Percentiles rank a stretch among this genome's conserved stretches.
Evolutionary conservation across 2,797 vertebrate genomes (phyloP).

Genomic region (Xenops minutus): DNA sequence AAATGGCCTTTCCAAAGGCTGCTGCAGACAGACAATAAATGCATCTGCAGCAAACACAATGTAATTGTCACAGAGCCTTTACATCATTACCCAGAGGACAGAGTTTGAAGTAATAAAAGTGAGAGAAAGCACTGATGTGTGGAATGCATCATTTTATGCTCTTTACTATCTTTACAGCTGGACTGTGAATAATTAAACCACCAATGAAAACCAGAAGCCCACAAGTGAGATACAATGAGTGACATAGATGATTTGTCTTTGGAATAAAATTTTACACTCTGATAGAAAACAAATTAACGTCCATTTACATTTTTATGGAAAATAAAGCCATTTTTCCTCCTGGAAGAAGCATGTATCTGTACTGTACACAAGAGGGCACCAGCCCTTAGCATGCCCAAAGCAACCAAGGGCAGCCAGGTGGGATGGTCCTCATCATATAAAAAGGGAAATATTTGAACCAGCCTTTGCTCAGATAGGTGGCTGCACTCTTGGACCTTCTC

Average conservation of each 20-base stretch:
- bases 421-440: not conserved
- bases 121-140: not conserved
- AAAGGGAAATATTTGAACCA: not conserved
- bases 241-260: constrained; percentile 26
- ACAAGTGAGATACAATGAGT: not conserved
- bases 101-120: constrained; percentile 13
- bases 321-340: not conserved
- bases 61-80: constrained; percentile 18
- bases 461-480: not conserved
- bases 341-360: not conserved
- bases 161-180: constrained; percentile 20
- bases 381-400: not conserved
- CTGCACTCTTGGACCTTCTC: not conserved
- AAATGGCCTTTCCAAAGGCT: not conserved
- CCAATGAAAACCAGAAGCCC: constrained; percentile 20
- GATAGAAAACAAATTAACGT: constrained; percentile 16
- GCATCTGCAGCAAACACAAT: not conserved
- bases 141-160: constrained; percentile 12
- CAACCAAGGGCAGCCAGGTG: not conserved
- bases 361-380: constrained; percentile 37
- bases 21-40: not conserved
- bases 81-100: constrained; percentile 36
- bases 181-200: constrained; percentile 49
- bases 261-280: constrained; percentile 28
- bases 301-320: constrained; percentile 2